phyloP scores from a whole-genome alignment of 2,888 invertebrate genomes.

The Falcaria lacertinaria region DNA sequence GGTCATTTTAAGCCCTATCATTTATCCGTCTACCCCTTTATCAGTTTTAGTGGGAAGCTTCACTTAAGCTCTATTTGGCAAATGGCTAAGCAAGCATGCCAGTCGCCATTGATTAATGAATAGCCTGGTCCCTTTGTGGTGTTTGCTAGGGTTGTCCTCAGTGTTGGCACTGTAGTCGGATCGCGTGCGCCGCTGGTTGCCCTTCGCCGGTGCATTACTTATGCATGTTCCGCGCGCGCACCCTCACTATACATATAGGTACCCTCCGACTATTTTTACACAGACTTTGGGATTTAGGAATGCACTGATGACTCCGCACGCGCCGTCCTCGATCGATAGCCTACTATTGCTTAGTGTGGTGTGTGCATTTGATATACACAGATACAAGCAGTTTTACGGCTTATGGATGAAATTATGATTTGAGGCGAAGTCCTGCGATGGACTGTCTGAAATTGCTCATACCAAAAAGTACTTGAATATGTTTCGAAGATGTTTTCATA shows the following conservation, averaged over 20 bases:
- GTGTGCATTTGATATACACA: too few species aligned
- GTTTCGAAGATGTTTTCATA: too few species aligned
- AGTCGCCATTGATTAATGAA: conserved; percentile 64
- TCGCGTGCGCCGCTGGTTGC: conserved; percentile 66
- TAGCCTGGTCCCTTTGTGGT: conserved; percentile 42
- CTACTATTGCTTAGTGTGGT: not conserved
- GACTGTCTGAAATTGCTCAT: too few species aligned
- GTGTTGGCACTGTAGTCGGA: conserved; percentile 51
- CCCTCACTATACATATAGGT: conserved; percentile 30
- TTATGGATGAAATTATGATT: too few species aligned
- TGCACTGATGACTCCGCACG: conserved; percentile 58
- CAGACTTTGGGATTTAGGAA: conserved; percentile 61
- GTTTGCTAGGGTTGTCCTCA: conserved; percentile 43
- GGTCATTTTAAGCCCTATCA: too few species aligned
- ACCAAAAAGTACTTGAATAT: too few species aligned
- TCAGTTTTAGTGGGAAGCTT: not conserved
- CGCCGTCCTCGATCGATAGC: conserved; percentile 47
- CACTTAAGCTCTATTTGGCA: conserved; percentile 15
- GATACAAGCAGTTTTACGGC: too few species aligned
- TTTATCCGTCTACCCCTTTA: not conserved
- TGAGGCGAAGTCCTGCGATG: too few species aligned
- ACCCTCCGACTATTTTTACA: conserved; percentile 59
- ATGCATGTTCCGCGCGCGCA: conserved; percentile 61
- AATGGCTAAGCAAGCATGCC: conserved; percentile 26
- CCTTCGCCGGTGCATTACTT: conserved; percentile 73